Base-by-base conservation (phyloP, 2,888 invertebrate species). In the Luperina testacea region DNA sequence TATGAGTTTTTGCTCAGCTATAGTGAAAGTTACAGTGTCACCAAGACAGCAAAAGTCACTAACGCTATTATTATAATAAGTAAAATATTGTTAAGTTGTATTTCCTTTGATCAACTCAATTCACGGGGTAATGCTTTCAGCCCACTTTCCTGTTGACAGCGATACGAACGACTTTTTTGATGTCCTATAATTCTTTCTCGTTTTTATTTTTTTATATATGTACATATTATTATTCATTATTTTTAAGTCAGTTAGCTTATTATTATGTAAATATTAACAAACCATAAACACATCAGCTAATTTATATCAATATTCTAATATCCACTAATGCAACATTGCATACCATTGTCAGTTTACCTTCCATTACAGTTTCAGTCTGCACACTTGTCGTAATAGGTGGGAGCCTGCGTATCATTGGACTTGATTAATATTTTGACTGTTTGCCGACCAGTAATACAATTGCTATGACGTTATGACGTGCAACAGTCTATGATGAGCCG, bases 321-420 rank as follows among this genome's bases (percentile, higher is more conserved):
- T 64, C 63, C 17, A 27, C 15, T 53, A 64, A 64, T 82, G 45
- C 59, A 51, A 59, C 63, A 78, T 77, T 64, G 72, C 68, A 5
- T 42, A 24, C 2, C 15, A 59, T 71, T 73, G 61, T 48, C 64
- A 68, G 48, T 74, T 61, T 74, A 57, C 48, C 38, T 57, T 69
- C 32, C 20, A 75, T 72, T 59, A 77, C 82, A 85, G 45, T 63
- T 84, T 69, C 64, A 65, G 59, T 27, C 20, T 5, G 70, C 38
- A 57, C 59, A 51, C 53, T 63, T 64, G 69, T 17, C 77, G 45
- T 51, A 9, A 75, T 80, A 68, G 68, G 94, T 94, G 94, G 94
- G 95, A 94, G 96, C 94, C 95, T 96, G 94, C 92, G 94, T 93
- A 95, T 97, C 97, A 97, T 97, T 97, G 97, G 95, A 96, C 96